phyloP scores from a whole-genome alignment of 2,113 vertebrate species.

The Leucopternis melanops region DNA sequence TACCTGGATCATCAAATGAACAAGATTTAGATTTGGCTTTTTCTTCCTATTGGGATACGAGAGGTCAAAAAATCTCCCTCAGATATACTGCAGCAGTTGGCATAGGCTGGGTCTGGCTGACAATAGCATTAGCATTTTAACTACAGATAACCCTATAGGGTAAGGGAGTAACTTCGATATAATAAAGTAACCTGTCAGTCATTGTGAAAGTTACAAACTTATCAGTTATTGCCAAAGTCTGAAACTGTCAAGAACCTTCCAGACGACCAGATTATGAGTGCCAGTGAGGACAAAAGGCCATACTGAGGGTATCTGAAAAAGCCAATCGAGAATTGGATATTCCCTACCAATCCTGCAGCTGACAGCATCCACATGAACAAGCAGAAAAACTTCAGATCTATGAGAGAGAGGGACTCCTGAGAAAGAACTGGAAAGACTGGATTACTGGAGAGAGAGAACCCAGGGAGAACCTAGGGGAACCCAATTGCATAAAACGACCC shows the following conservation, averaged over 20 bases:
- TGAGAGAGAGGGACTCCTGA: not conserved
- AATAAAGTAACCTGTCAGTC: not conserved
- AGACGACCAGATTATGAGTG: not conserved
- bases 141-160: not conserved
- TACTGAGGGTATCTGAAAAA: not conserved
- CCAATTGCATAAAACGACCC: not conserved
- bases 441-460: not conserved
- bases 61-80: not conserved
- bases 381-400: not conserved
- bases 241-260: not conserved
- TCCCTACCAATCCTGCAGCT: not conserved
- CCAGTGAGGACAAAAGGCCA: not conserved
- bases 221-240: not conserved
- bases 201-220: not conserved
- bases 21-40: not conserved
- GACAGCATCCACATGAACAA: not conserved
- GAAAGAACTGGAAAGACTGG: not conserved
- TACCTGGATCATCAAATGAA: not conserved
- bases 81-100: not conserved
- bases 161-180: not conserved
- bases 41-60: not conserved
- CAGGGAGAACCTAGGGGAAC: not conserved
- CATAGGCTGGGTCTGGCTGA: not conserved
- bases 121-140: not conserved
- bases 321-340: not conserved